Evolutionary conservation across 2,888 invertebrate genomes (phyloP).

Genomic region (Caenorhabditis japonica): DNA sequence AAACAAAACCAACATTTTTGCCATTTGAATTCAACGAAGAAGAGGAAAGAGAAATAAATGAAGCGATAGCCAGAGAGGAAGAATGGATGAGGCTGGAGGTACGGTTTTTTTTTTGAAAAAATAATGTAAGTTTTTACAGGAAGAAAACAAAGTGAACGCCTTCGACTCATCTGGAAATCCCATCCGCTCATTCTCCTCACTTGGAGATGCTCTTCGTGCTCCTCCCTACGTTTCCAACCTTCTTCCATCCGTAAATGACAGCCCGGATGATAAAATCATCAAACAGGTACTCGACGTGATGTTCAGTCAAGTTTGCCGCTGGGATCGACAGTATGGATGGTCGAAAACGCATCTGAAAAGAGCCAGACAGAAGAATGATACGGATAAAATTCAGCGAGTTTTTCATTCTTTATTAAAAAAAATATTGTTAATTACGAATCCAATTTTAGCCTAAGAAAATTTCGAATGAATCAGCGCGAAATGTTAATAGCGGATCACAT

Average conservation of each 20-base stretch:
- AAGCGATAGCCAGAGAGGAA: constrained; percentile 65
- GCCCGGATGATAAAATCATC: constrained; percentile 45
- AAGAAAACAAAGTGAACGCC: constrained; percentile 42
- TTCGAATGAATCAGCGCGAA: constrained; percentile 53
- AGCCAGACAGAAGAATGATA: constrained; percentile 48
- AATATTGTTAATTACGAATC: too few species aligned
- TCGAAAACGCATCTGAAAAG: constrained; percentile 54
- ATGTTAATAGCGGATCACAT: constrained; percentile 58
- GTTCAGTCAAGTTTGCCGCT: constrained; percentile 63
- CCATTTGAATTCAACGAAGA: constrained; percentile 69
- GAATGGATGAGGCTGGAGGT: constrained; percentile 61
- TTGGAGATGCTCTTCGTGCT: constrained; percentile 4
- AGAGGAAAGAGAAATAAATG: constrained; percentile 67
- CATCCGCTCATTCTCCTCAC: not conserved
- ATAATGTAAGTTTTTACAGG: constrained; percentile 12
- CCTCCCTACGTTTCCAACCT: constrained; percentile 56
- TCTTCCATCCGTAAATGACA: constrained; percentile 54
- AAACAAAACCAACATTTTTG: constrained; percentile 44
- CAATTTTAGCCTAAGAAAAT: constrained; percentile 37
- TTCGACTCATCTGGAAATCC: constrained; percentile 28
- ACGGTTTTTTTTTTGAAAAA: not conserved
- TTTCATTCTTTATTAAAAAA: not conserved
- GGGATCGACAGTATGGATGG: constrained; percentile 68
- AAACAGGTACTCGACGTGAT: constrained; percentile 58
- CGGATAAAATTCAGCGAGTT: constrained; percentile 50